Evolutionary conservation across 1,140 invertebrate species (phyloP).

Genomic region (Piezodorus guildinii): DNA sequence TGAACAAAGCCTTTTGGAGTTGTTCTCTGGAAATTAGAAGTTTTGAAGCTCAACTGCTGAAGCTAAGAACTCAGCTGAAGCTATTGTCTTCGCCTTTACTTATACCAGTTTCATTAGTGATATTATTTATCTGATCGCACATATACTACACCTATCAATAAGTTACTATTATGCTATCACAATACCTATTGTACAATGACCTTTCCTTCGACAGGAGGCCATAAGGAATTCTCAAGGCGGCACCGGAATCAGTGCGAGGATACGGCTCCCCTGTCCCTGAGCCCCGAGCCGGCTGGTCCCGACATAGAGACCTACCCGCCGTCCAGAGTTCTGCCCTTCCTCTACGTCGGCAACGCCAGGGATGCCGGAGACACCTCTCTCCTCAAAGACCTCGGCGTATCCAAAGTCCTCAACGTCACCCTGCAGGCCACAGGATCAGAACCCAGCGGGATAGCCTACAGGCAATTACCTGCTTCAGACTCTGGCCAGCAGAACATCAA

Average conservation of each 20-base stretch:
- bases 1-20: too few species aligned
- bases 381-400: conserved; percentile 52
- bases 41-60: too few species aligned
- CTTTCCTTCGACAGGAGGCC: conserved; percentile 46
- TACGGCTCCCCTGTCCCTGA: conserved; percentile 38
- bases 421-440: conserved; percentile 37
- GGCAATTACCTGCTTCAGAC: conserved; percentile 72
- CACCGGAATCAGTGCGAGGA: conserved; percentile 53
- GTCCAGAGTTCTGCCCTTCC: conserved; percentile 71
- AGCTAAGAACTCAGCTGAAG: too few species aligned
- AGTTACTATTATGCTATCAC: too few species aligned
- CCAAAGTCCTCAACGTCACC: conserved; percentile 73
- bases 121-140: too few species aligned
- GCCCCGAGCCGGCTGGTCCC: conserved; percentile 25
- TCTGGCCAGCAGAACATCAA: conserved; percentile 79
- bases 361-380: conserved; percentile 65
- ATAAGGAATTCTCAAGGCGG: conserved; percentile 52
- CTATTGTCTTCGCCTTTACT: too few species aligned
- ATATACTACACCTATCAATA: too few species aligned
- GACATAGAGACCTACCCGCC: conserved; percentile 67
- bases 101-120: too few species aligned
- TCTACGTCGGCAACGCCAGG: conserved; percentile 74
- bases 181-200: too few species aligned
- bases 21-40: too few species aligned
- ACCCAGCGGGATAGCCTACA: conserved; percentile 63